Evolutionary conservation across 2,797 vertebrate genomes (phyloP).

Genomic region (Chaetodon trifasciatus): DNA sequence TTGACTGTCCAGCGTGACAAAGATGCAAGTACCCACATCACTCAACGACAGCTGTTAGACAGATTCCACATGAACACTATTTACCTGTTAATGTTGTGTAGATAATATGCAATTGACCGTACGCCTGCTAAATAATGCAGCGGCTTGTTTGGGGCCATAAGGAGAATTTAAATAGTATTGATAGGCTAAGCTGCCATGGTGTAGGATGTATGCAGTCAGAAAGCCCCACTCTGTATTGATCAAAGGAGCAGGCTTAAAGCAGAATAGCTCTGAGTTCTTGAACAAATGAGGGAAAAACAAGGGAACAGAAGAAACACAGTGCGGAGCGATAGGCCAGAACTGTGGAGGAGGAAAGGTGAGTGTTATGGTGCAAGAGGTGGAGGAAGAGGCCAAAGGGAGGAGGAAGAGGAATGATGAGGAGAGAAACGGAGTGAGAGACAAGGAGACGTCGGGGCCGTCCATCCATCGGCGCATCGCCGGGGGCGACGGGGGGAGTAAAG

Average conservation of each 20-base stretch:
- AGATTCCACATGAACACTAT: conserved; percentile 68
- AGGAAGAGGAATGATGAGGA: conserved; percentile 32
- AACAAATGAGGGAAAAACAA: conserved; percentile 49
- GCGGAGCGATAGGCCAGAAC: conserved; percentile 37
- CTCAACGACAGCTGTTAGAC: conserved; percentile 65
- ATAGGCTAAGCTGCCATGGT: conserved; percentile 90
- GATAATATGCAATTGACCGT: conserved; percentile 93
- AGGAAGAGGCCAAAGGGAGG: conserved; percentile 21
- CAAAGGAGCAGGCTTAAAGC: conserved; percentile 65
- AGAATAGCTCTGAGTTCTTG: conserved; percentile 63
- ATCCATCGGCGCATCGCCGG: conserved; percentile 72
- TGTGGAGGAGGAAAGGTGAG: conserved; percentile 7
- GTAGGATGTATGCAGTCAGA: conserved; percentile 90
- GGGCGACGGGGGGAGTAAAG: conserved; percentile 80
- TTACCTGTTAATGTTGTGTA: conserved; percentile 91
- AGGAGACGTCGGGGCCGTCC: conserved; percentile 70
- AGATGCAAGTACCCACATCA: conserved; percentile 57
- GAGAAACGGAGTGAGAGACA: conserved; percentile 65
- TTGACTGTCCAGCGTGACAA: conserved; percentile 66
- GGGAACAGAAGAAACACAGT: conserved; percentile 29
- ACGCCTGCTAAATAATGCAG: conserved; percentile 95
- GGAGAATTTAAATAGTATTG: conserved; percentile 98
- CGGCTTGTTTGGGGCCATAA: conserved; percentile 88
- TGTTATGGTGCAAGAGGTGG: not conserved
- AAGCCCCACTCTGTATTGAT: conserved; percentile 88